phyloP scores from a whole-genome alignment of 2,888 invertebrate species.

The Toxonevra muliebris region DNA sequence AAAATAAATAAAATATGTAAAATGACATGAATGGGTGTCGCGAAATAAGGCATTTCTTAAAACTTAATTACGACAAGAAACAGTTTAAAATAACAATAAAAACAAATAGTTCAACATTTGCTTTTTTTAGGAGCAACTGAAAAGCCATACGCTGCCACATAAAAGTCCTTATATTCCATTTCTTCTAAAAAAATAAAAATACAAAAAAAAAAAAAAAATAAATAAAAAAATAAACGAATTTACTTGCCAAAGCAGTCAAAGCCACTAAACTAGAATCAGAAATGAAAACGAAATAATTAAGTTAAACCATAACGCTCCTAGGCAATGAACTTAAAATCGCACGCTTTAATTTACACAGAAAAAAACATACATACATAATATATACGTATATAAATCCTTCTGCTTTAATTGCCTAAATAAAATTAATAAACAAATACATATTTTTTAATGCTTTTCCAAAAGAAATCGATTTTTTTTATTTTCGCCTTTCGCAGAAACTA shows the following conservation, averaged over 20 bases:
- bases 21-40: constrained; percentile 17
- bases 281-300: background rate
- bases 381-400: background rate
- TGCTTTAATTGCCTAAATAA: no score
- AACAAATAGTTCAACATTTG: constrained; percentile 12
- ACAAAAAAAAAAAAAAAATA: background rate
- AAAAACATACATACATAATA: background rate
- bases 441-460: no score
- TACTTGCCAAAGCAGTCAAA: constrained; percentile 19
- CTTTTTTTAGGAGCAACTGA: constrained; percentile 42
- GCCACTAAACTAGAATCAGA: background rate
- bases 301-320: background rate
- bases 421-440: no score
- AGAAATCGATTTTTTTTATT: no score
- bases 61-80: constrained; percentile 3
- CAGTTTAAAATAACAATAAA: constrained; percentile 24
- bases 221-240: constrained; percentile 18
- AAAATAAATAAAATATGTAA: background rate
- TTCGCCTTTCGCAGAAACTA: background rate
- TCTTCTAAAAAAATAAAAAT: background rate
- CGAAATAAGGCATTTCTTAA: constrained; percentile 48
- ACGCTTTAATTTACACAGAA: background rate
- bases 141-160: constrained; percentile 56
- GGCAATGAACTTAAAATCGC: constrained; percentile 7
- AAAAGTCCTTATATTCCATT: constrained; percentile 30